Conservation (phyloP, 2,888 invertebrate genomes). For the Archaeoteleia sp. region DNA sequence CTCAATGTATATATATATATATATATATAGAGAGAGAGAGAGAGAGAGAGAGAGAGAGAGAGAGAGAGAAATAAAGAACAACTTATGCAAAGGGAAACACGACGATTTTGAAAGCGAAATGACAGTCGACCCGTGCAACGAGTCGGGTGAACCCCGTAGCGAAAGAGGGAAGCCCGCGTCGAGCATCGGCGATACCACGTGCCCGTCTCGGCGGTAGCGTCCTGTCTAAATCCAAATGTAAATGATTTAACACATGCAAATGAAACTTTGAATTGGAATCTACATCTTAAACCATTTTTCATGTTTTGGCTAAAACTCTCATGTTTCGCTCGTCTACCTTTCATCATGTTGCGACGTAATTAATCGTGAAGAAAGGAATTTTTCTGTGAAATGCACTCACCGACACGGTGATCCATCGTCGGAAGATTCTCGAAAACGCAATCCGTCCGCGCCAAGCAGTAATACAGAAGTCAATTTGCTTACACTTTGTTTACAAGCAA, state of each 20-base stretch:
- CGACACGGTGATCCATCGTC: constrained; percentile 62
- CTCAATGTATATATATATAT: no score
- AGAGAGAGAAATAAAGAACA: neutral
- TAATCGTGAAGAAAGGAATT: no score
- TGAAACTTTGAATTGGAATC: no score
- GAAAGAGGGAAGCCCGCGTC: constrained; percentile 58
- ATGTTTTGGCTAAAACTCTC: no score
- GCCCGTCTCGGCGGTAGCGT: constrained; percentile 47
- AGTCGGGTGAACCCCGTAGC: constrained; percentile 60
- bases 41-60: no score
- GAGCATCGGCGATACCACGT: constrained; percentile 60
- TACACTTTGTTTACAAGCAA: constrained; percentile 55
- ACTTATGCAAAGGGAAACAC: neutral
- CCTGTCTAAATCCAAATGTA: neutral
- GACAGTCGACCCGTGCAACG: constrained; percentile 58
- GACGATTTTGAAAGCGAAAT: constrained; percentile 31
- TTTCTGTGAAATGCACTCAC: constrained; percentile 54
- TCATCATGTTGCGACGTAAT: no score
- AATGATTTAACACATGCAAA: no score
- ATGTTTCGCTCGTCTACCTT: no score
- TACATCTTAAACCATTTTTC: no score
- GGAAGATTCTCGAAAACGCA: constrained; percentile 53
- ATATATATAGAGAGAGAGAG: no score
- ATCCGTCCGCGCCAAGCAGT: constrained; percentile 58
- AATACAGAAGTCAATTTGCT: constrained; percentile 7